Evolutionary conservation across 2,113 vertebrate species (phyloP).

Genomic region (Egretta garzetta): DNA sequence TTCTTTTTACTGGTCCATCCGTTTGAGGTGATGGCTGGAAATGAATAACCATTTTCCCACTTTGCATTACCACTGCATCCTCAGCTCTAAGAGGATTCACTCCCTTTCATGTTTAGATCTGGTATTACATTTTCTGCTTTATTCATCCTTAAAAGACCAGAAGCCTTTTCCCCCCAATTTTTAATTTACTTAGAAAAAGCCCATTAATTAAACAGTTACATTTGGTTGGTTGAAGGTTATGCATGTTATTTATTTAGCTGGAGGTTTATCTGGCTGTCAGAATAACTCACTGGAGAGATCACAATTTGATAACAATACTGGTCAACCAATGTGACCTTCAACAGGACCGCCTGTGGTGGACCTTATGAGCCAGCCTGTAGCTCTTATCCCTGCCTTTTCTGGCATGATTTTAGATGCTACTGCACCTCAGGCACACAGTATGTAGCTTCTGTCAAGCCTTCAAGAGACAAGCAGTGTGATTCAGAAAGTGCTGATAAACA

Average conservation of each 20-base stretch:
- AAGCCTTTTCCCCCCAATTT: not conserved
- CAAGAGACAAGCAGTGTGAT: slow-evolving; percentile 1
- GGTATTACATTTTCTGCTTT: slow-evolving; percentile 44
- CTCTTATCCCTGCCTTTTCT: slow-evolving; percentile 24
- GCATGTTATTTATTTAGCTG: slow-evolving; percentile 13
- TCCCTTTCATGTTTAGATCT: slow-evolving; percentile 25
- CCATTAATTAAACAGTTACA: slow-evolving; percentile 33
- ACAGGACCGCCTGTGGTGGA: not conserved
- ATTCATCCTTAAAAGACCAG: slow-evolving; percentile 42
- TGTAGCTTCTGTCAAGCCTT: slow-evolving; percentile 19
- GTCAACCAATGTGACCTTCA: slow-evolving; percentile 32
- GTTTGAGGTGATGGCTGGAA: not conserved
- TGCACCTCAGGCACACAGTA: slow-evolving; percentile 13
- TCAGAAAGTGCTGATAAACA: slow-evolving; percentile 33
- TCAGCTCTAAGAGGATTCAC: slow-evolving; percentile 48
- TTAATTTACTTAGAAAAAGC: slow-evolving; percentile 52
- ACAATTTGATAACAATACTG: not conserved
- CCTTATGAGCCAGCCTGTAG: not conserved
- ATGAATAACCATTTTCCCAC: not conserved
- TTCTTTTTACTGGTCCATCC: not conserved
- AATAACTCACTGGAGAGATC: slow-evolving; percentile 26
- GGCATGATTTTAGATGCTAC: not conserved
- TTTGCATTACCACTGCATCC: not conserved
- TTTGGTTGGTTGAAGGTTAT: slow-evolving; percentile 29
- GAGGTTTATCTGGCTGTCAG: slow-evolving; percentile 47